A percentile compares a stretch with the other conserved stretches of the same genome.
Conservation (phyloP, 2,113 vertebrate species). For the Cisticola juncidis region DNA sequence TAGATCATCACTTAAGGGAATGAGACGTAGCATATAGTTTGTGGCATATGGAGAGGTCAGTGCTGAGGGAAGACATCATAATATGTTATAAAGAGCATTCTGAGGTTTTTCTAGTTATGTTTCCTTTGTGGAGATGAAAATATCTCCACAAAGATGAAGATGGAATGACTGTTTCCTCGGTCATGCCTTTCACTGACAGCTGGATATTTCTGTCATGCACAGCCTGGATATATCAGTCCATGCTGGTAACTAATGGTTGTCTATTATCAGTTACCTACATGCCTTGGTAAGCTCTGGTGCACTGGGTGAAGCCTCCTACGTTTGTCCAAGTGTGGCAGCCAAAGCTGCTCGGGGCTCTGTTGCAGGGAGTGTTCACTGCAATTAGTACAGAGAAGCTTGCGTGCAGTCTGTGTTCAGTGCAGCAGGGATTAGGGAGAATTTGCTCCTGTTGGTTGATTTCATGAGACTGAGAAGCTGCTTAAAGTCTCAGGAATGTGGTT, state of each 20-base stretch:
- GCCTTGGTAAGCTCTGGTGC: not conserved
- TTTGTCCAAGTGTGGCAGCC: not conserved
- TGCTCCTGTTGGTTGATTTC: not conserved
- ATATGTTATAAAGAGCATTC: not conserved
- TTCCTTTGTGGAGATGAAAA: not conserved
- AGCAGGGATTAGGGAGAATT: not conserved
- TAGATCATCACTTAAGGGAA: not conserved
- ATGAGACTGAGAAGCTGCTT: not conserved
- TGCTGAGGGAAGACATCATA: not conserved
- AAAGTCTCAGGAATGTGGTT: not conserved
- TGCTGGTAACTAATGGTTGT: not conserved
- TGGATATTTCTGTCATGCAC: not conserved
- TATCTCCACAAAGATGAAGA: not conserved
- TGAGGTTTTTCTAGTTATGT: not conserved
- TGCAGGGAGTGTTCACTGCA: not conserved
- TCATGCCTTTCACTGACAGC: not conserved
- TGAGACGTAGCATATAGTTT: accelerated
- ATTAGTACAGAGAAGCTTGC: not conserved
- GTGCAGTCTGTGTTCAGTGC: not conserved
- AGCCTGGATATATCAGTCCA: not conserved
- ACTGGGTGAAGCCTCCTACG: not conserved
- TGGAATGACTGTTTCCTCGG: not conserved
- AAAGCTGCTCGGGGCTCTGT: not conserved
- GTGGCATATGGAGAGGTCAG: not conserved
- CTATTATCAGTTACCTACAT: not conserved